phyloP scores from a whole-genome alignment of 2,113 vertebrate genomes.

The Sinocyclocheilus grahami region DNA sequence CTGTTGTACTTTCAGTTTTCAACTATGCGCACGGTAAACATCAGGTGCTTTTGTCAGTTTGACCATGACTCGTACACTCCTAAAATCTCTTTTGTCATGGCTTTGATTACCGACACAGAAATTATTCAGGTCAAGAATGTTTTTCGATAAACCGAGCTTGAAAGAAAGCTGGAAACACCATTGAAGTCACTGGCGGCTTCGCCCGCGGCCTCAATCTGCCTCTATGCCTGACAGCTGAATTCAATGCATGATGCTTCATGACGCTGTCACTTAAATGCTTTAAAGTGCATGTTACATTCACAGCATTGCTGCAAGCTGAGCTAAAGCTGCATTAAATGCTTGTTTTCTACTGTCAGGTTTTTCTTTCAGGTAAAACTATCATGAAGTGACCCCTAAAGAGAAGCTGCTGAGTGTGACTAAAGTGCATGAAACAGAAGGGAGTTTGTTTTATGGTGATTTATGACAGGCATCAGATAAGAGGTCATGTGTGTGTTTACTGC shows the following conservation, averaged over 20 bases:
- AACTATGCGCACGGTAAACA: neutral
- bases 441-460: neutral
- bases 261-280: neutral
- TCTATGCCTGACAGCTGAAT: neutral
- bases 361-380: neutral
- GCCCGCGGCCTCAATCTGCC: too few relatives aligned
- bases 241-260: neutral
- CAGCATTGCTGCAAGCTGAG: too few relatives aligned
- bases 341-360: too few relatives aligned
- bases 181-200: neutral
- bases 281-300: neutral
- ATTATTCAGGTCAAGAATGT: conserved; percentile 9
- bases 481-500: neutral
- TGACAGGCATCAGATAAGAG: neutral
- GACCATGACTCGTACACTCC: neutral
- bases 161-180: neutral
- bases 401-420: neutral
- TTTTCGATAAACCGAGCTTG: neutral
- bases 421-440: neutral
- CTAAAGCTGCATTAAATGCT: neutral
- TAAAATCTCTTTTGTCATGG: neutral
- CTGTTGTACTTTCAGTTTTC: neutral
- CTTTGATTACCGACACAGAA: neutral
- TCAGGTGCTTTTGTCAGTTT: neutral
- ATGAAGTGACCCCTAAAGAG: neutral